Evolutionary conservation across 2,888 invertebrate genomes (phyloP).

Genomic region (Hirtodrosophila cameraria): DNA sequence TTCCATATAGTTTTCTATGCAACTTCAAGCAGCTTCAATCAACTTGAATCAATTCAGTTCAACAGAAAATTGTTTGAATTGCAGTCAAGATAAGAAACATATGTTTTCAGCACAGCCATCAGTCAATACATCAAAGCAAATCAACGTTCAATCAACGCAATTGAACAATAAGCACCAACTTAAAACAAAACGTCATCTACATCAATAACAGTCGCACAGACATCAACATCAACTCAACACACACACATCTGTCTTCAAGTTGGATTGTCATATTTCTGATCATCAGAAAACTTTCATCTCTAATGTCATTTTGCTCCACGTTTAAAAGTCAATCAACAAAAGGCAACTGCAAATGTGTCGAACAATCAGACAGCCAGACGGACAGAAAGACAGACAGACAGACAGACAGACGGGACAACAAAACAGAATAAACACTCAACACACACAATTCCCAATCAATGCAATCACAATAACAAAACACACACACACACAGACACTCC

Average conservation of each 20-base stretch:
- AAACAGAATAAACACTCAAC: not conserved
- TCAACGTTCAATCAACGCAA: too few relatives aligned
- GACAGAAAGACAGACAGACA: too few relatives aligned
- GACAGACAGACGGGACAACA: conserved; percentile 8
- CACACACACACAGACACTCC: conserved; percentile 7
- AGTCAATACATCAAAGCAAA: too few relatives aligned
- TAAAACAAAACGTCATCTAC: not conserved
- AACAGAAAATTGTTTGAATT: too few relatives aligned
- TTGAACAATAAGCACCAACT: conserved; percentile 21
- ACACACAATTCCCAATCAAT: not conserved
- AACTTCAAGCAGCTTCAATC: too few relatives aligned
- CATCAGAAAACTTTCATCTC: conserved; percentile 30
- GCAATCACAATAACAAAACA: conserved; percentile 2
- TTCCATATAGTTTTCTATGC: too few relatives aligned
- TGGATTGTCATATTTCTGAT: conserved; percentile 45
- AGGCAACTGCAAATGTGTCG: conserved; percentile 37
- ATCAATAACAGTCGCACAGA: conserved; percentile 22
- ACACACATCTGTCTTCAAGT: conserved; percentile 30
- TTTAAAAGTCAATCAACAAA: conserved; percentile 23
- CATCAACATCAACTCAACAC: conserved; percentile 12
- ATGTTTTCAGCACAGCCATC: too few relatives aligned
- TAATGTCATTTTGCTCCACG: conserved; percentile 24
- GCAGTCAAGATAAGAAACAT: too few relatives aligned
- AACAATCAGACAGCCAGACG: too few relatives aligned
- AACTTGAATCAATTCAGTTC: too few relatives aligned